These are phyloP conservation scores for Drosophila dunni DNA, from an alignment of 1,140 invertebrate species.

Conservation along the genomic window DNA sequence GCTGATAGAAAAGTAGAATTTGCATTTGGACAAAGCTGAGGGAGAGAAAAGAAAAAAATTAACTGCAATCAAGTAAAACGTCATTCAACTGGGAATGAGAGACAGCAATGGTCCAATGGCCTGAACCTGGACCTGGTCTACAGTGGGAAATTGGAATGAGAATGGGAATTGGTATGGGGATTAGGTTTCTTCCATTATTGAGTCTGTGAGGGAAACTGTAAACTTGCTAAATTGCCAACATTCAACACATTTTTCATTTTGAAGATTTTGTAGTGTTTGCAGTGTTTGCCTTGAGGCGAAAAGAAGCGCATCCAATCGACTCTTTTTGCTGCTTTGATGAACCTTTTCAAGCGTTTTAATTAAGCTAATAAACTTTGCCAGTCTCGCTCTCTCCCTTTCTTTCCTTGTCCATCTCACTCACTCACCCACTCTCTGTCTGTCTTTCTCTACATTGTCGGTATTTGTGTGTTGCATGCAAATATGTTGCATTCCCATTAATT, in stretches of 20 bases:
- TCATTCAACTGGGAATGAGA: slow-evolving; percentile 67
- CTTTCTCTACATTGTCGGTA: neutral
- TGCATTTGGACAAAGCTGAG: slow-evolving; percentile 64
- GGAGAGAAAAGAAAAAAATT: slow-evolving; percentile 57
- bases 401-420: slow-evolving; percentile 21
- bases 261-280: slow-evolving; percentile 17
- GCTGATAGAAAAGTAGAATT: slow-evolving; percentile 56
- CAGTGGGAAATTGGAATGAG: neutral
- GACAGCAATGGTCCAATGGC: slow-evolving; percentile 29
- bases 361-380: slow-evolving; percentile 80
- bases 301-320: slow-evolving; percentile 73
- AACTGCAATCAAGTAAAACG: slow-evolving; percentile 82
- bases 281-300: slow-evolving; percentile 5
- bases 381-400: slow-evolving; percentile 22
- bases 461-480: slow-evolving; percentile 32
- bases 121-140: slow-evolving; percentile 40
- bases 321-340: slow-evolving; percentile 51
- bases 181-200: slow-evolving; percentile 69
- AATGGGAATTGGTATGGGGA: slow-evolving; percentile 5
- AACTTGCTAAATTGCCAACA: slow-evolving; percentile 80
- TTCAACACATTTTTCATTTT: slow-evolving; percentile 66
- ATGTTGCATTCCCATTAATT: slow-evolving; percentile 74
- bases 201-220: slow-evolving; percentile 57
- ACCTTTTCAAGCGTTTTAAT: slow-evolving; percentile 79
- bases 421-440: neutral